Percentiles rank a stretch among this genome's conserved stretches.
phyloP scores from a whole-genome alignment of 1,140 invertebrate genomes.

The Papilio polytes region DNA sequence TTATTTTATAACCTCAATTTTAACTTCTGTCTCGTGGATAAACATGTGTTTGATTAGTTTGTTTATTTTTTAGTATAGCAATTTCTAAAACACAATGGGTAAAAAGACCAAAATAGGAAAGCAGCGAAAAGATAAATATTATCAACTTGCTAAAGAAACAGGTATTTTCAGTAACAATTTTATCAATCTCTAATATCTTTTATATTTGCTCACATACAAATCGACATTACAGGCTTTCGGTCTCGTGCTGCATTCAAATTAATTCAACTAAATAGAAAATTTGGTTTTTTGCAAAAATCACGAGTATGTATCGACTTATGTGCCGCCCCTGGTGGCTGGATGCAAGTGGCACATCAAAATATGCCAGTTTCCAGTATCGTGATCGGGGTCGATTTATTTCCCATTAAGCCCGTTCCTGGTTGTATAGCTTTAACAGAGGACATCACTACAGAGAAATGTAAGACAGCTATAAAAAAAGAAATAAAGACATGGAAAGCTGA shows the following conservation, averaged over 20 bases:
- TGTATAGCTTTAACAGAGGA: slow-evolving; percentile 96
- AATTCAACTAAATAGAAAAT: slow-evolving; percentile 98
- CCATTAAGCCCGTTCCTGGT: slow-evolving; percentile 96
- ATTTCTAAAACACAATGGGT: slow-evolving; percentile 89
- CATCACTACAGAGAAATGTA: slow-evolving; percentile 97
- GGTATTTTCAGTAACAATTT: slow-evolving; percentile 84
- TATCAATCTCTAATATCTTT: slow-evolving; percentile 9
- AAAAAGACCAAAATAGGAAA: slow-evolving; percentile 99
- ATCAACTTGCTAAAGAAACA: slow-evolving; percentile 99
- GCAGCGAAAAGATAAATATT: slow-evolving; percentile 98
- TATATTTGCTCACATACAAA: slow-evolving; percentile 32
- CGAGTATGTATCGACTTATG: slow-evolving; percentile 98
- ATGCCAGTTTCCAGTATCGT: slow-evolving; percentile 99
- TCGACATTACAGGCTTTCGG: slow-evolving; percentile 90
- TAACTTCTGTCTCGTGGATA: slow-evolving; percentile 17
- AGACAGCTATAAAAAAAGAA: slow-evolving; percentile 91
- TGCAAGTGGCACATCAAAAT: slow-evolving; percentile 99
- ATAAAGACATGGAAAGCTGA: slow-evolving; percentile 98
- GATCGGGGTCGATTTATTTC: slow-evolving; percentile 97
- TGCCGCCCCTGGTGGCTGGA: slow-evolving; percentile 99
- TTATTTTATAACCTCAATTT: slow-evolving; percentile 19
- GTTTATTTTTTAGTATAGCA: slow-evolving; percentile 23
- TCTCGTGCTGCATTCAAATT: slow-evolving; percentile 99
- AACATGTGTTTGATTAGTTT: slow-evolving; percentile 41
- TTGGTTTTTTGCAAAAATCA: slow-evolving; percentile 98